Conservation (phyloP, 2,888 invertebrate species). For the Mythimna ferrago region DNA sequence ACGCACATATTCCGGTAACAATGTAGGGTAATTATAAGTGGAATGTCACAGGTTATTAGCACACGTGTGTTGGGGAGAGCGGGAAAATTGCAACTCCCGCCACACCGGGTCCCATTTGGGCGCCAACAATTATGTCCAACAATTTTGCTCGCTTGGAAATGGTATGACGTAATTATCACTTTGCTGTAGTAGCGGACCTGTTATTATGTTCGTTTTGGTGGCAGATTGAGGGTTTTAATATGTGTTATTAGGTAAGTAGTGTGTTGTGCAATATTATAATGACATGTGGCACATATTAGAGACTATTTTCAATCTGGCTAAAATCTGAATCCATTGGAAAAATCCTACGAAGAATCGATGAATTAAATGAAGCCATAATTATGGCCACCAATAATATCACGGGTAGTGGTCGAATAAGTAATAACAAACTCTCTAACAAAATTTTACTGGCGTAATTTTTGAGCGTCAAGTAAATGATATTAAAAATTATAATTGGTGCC, state of each 20-base stretch:
- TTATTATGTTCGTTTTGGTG: constrained; percentile 36
- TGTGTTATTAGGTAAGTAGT: constrained; percentile 18
- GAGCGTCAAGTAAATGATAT: too few relatives aligned
- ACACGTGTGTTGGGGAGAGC: constrained; percentile 69
- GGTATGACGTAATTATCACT: constrained; percentile 46
- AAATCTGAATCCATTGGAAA: background rate
- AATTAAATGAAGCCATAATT: too few relatives aligned
- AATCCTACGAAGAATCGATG: too few relatives aligned
- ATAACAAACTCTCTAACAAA: too few relatives aligned
- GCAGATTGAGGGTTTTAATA: constrained; percentile 25
- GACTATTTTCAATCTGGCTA: background rate
- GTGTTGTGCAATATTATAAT: background rate
- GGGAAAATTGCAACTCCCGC: constrained; percentile 65
- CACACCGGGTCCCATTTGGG: constrained; percentile 74
- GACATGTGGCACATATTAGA: background rate
- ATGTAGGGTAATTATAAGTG: constrained; percentile 68
- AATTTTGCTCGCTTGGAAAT: constrained; percentile 67
- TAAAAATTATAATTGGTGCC: too few relatives aligned
- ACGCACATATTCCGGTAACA: constrained; percentile 49
- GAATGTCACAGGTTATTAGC: constrained; percentile 76
- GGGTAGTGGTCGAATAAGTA: too few relatives aligned
- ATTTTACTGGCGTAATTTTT: too few relatives aligned
- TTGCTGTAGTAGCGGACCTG: constrained; percentile 20
- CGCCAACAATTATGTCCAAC: constrained; percentile 68
- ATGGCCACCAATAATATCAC: too few relatives aligned